phyloP scores from a whole-genome alignment of 2,888 invertebrate genomes.

The Drosophila siamana region DNA sequence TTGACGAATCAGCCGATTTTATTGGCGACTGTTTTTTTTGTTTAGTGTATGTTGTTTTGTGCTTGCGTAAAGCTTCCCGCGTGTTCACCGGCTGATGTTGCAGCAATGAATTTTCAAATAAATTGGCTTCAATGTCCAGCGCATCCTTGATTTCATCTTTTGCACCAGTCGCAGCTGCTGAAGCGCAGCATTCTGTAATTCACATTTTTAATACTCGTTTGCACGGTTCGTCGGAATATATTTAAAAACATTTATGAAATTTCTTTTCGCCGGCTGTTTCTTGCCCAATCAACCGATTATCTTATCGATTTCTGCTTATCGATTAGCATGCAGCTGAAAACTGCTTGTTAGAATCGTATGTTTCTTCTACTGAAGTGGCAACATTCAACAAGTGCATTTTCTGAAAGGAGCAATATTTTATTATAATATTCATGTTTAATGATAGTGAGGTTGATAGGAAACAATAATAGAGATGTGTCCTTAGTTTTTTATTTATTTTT shows the following conservation, averaged over 20 bases:
- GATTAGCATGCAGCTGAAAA: background rate
- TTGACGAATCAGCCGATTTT: background rate
- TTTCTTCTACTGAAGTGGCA: slow-evolving; percentile 40
- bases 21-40: slow-evolving; percentile 14
- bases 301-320: slow-evolving; percentile 2
- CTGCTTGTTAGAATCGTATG: background rate
- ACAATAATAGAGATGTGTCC: too few relatives aligned
- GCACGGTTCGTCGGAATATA: slow-evolving; percentile 52
- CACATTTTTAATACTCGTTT: slow-evolving; percentile 36
- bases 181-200: slow-evolving; percentile 33
- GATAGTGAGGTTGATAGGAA: background rate
- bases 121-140: slow-evolving; percentile 73
- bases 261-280: slow-evolving; percentile 17
- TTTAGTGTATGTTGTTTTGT: slow-evolving; percentile 24
- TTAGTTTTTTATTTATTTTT: too few relatives aligned
- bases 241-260: slow-evolving; percentile 59
- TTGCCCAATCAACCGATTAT: background rate
- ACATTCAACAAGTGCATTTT: slow-evolving; percentile 39
- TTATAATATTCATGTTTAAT: background rate
- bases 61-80: slow-evolving; percentile 63
- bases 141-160: slow-evolving; percentile 72
- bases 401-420: background rate
- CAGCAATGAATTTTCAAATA: slow-evolving; percentile 77
- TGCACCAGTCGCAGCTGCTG: slow-evolving; percentile 33
- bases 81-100: slow-evolving; percentile 67